Percentiles rank a stretch among this genome's conserved stretches.
phyloP scores from a whole-genome alignment of 2,797 vertebrate genomes.

The Sciaenops ocellatus region DNA sequence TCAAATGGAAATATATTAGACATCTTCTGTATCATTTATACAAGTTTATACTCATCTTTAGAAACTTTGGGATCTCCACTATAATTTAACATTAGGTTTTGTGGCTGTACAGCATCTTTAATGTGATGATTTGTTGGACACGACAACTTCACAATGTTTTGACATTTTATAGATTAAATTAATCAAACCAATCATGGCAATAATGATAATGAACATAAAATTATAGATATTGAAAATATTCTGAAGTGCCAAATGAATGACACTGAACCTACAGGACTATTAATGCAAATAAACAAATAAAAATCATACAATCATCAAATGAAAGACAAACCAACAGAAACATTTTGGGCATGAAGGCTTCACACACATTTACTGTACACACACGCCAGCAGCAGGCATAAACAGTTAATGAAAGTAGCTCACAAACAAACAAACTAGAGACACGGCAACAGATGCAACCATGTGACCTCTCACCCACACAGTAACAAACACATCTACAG shows the following conservation, averaged over 20 bases:
- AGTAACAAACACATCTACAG: conserved; percentile 58
- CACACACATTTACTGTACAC: conserved; percentile 23
- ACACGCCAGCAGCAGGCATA: conserved; percentile 3
- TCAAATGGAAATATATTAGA: background rate
- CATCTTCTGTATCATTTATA: background rate
- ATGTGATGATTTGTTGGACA: background rate
- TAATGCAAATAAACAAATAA: background rate
- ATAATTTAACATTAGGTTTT: background rate
- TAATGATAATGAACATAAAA: background rate
- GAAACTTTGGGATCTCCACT: background rate
- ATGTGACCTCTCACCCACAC: conserved; percentile 68
- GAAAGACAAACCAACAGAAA: background rate
- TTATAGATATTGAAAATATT: no score
- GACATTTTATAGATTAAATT: background rate
- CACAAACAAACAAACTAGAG: conserved; percentile 39
- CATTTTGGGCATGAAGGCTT: background rate
- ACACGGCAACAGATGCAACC: conserved; percentile 54
- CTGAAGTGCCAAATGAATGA: background rate
- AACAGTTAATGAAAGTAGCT: conserved; percentile 36
- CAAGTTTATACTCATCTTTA: background rate
- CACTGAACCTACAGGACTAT: no score
- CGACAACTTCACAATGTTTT: background rate
- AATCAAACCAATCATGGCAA: background rate
- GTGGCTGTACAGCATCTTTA: background rate
- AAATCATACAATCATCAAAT: background rate